Base-by-base conservation (phyloP, 2,888 invertebrate species). In the Andrena chrysosceles region DNA sequence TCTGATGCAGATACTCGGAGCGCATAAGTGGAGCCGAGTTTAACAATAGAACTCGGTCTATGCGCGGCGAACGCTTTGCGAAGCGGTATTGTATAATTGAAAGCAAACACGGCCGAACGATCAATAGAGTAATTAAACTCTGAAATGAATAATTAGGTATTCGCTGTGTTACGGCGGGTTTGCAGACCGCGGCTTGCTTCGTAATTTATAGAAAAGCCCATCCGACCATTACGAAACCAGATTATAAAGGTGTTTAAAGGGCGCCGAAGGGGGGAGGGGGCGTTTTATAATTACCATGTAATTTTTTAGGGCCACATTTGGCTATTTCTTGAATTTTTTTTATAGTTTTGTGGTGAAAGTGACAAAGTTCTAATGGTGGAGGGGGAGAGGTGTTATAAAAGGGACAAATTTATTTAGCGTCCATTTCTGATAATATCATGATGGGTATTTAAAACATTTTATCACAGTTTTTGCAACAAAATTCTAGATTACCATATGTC, bases 61-160 rank as follows among this genome's bases (percentile, higher is more conserved):
- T 16, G 26, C 2, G 13, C 31, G 20, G 26, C 26, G 56, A 62
- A 52, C 16, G 67, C 69, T 71, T 70, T 60, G 33, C 56, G 26
- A 63, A 49, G 56, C 70, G 49, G 64, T 66, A 66, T 76, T 76
- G 80, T 69, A 76, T 80, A 83, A 83, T 83, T 76, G 81, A 83
- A 76, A 76, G 72, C 72, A 81, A 83, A 83, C 72, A 81, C 72
- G 35, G 6, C 4, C 64, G 56, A 56, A 63, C 75, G 75, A 75
- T 82, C 82, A 71, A 82, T 82, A 80, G 69, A 52, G 70, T 69
- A 75, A 81, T 71, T 83, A 76, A 81, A 76, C 69, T 62, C n/a
- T 8, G 68, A 64, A 73, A 72, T 72, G 83, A 83, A 83, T 83
- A 83, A 81, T 76, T 81, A 60, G 48, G 29, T 33, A 1, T 8